A percentile compares a stretch with the other conserved stretches of the same genome.
Conservation (phyloP, 2,113 vertebrate genomes). For the Gambusia affinis region DNA sequence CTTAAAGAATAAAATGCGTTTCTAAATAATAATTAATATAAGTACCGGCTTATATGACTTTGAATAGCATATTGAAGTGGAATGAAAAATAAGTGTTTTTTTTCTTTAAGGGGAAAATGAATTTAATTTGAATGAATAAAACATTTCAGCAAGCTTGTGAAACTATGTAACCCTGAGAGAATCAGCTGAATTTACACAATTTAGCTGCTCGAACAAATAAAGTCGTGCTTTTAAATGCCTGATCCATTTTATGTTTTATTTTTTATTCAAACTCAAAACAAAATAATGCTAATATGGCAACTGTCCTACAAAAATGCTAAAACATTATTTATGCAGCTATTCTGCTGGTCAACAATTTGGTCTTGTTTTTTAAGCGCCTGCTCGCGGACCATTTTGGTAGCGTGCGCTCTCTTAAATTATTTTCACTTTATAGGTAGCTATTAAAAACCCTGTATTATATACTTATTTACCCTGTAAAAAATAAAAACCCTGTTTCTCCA, state of each 20-base stretch:
- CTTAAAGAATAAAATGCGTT: conserved; percentile 63
- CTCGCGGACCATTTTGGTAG: conserved; percentile 63
- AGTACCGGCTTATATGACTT: conserved; percentile 61
- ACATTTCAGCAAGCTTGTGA: conserved; percentile 30
- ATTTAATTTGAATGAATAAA: conserved; percentile 4
- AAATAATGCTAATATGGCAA: conserved; percentile 49
- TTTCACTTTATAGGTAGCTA: conserved; percentile 33
- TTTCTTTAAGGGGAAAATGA: conserved; percentile 5
- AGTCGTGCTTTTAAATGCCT: background rate
- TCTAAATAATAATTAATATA: conserved; percentile 61
- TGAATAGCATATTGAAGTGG: conserved; percentile 69
- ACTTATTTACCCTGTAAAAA: conserved; percentile 29
- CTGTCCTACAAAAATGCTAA: conserved; percentile 49
- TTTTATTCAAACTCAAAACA: background rate
- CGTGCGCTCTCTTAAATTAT: conserved; percentile 60
- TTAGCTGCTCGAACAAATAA: conserved; percentile 9
- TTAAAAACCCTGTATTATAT: conserved; percentile 62
- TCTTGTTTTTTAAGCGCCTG: conserved; percentile 35
- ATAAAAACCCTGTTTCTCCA: conserved; percentile 73
- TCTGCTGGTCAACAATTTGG: conserved; percentile 19
- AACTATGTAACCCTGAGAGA: conserved; percentile 76
- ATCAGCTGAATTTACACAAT: conserved; percentile 39
- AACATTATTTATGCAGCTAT: conserved; percentile 18
- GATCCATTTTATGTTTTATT: background rate
- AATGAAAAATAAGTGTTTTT: conserved; percentile 21